Percentiles rank a stretch among this genome's conserved stretches.
Evolutionary conservation across 2,113 vertebrate species (phyloP).

Genomic region (Alectura lathami): DNA sequence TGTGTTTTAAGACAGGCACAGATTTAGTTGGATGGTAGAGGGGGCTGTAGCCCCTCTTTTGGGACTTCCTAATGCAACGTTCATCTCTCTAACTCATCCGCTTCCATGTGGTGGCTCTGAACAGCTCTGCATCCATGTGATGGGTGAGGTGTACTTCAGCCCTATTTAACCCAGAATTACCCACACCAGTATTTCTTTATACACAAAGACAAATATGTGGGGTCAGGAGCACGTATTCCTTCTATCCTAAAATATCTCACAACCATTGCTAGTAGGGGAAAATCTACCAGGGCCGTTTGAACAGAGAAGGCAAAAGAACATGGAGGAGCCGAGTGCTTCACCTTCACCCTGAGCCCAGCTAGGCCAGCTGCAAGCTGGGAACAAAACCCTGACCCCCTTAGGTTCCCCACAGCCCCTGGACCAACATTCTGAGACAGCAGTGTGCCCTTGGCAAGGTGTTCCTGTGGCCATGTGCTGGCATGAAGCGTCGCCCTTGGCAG

Average conservation of each 20-base stretch:
- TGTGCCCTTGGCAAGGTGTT: not conserved
- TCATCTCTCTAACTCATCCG: not conserved
- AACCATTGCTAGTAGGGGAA: not conserved
- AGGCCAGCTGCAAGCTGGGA: not conserved
- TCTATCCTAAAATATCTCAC: not conserved
- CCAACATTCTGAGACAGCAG: not conserved
- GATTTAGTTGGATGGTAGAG: slow-evolving; percentile 29
- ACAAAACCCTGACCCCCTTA: not conserved
- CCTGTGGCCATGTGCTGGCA: not conserved
- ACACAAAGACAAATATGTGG: not conserved
- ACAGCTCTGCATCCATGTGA: not conserved
- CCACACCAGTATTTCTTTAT: not conserved
- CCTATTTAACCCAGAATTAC: not conserved
- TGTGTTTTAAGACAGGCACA: not conserved
- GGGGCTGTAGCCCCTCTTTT: slow-evolving; percentile 51
- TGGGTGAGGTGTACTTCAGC: not conserved
- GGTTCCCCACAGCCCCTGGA: not conserved
- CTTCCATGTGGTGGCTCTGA: not conserved
- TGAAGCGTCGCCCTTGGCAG: accelerated
- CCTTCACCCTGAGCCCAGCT: not conserved
- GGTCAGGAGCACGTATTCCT: not conserved
- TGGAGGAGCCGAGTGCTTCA: not conserved
- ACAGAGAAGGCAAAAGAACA: not conserved
- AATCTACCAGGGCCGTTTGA: accelerated
- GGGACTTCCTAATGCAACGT: not conserved